phyloP scores from a whole-genome alignment of 2,888 invertebrate genomes.

The Rotaria socialis region DNA sequence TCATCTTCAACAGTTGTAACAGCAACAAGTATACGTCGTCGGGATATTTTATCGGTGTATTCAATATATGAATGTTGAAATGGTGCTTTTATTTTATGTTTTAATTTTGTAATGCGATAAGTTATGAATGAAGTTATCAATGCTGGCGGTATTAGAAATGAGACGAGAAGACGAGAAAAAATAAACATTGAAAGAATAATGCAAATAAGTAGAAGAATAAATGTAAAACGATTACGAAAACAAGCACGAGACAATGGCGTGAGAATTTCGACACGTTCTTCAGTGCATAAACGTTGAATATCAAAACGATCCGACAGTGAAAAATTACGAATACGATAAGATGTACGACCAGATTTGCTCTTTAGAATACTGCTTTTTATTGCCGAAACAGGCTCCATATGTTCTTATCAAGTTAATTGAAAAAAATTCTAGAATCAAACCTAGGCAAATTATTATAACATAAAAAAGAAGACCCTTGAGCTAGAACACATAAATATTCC shows the following conservation, averaged over 20 bases:
- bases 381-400: not conserved
- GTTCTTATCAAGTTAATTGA: too few relatives aligned
- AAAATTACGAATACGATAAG: not conserved
- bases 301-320: not conserved
- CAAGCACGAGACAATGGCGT: not conserved
- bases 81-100: conserved; percentile 19
- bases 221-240: conserved; percentile 33
- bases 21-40: conserved; percentile 13
- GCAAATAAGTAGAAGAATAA: not conserved
- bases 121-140: not conserved
- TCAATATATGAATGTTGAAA: conserved; percentile 17
- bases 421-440: not conserved
- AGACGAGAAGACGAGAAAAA: not conserved
- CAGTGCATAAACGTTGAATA: conserved; percentile 20
- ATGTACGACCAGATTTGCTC: conserved; percentile 8
- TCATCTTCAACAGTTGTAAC: conserved; percentile 9
- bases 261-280: conserved; percentile 12
- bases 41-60: not conserved
- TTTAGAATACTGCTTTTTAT: not conserved
- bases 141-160: not conserved
- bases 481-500: too few relatives aligned
- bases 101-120: not conserved
- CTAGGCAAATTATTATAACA: too few relatives aligned
- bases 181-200: conserved; percentile 7
- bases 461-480: too few relatives aligned